These are phyloP conservation scores for Neoarius graeffei DNA, from an alignment of 2,113 vertebrate species.

Conservation along the genomic window DNA sequence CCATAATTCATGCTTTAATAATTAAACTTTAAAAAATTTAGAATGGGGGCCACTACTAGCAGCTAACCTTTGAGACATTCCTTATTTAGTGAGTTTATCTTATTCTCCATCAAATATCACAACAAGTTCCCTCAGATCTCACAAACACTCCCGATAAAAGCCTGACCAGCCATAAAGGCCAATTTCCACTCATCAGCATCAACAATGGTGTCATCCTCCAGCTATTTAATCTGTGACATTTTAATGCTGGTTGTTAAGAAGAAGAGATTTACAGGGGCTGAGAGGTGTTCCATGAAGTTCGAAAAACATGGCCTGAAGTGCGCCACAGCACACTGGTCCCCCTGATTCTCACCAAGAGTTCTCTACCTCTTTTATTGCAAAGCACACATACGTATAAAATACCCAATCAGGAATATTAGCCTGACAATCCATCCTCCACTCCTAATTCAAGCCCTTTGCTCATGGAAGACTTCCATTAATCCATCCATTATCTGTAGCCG, in stretches of 20 bases:
- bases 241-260: slow-evolving; percentile 67
- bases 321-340: slow-evolving; percentile 20
- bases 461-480: neutral
- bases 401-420: slow-evolving; percentile 26
- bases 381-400: slow-evolving; percentile 32
- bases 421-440: slow-evolving; percentile 13
- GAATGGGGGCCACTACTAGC: neutral
- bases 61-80: slow-evolving; percentile 34
- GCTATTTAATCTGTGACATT: slow-evolving; percentile 66
- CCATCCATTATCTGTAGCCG: too few species aligned
- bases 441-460: slow-evolving; percentile 11
- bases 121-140: slow-evolving; percentile 46
- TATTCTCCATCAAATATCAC: slow-evolving; percentile 42
- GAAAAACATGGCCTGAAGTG: slow-evolving; percentile 63
- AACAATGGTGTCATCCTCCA: slow-evolving; percentile 63
- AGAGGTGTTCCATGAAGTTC: slow-evolving; percentile 68
- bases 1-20: neutral
- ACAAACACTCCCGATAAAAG: slow-evolving; percentile 56
- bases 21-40: neutral
- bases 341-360: slow-evolving; percentile 23
- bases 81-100: slow-evolving; percentile 46
- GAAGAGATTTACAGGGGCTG: slow-evolving; percentile 63
- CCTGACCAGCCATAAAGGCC: slow-evolving; percentile 55
- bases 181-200: slow-evolving; percentile 58
- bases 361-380: slow-evolving; percentile 33